A percentile compares a stretch with the other conserved stretches of the same genome.
Evolutionary conservation across 1,140 invertebrate species (phyloP).

Genomic region (Berghia stephanieae): DNA sequence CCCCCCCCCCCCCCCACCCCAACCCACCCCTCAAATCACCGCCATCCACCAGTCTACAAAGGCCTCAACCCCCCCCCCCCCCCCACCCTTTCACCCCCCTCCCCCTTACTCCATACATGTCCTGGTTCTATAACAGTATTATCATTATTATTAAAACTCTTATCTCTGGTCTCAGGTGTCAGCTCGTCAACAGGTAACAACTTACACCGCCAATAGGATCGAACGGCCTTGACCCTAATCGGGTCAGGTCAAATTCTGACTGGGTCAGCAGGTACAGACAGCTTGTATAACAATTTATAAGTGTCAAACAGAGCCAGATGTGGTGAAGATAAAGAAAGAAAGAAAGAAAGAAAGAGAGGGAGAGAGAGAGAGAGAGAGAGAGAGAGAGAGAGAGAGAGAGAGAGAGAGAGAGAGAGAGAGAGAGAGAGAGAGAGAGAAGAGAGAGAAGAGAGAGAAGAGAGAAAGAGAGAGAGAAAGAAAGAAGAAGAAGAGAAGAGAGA

Average conservation of each 20-base stretch:
- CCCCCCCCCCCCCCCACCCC: not conserved
- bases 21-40: too few species aligned
- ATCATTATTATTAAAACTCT: too few species aligned
- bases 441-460: not conserved
- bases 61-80: not conserved
- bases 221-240: too few species aligned
- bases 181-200: too few species aligned
- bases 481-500: slow-evolving; percentile 12
- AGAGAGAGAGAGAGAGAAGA: not conserved
- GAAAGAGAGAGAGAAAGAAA: slow-evolving; percentile 24
- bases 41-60: too few species aligned
- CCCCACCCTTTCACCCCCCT: not conserved
- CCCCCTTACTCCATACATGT: not conserved
- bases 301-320: not conserved
- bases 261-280: not conserved
- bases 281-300: too few species aligned
- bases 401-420: not conserved
- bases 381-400: too few species aligned
- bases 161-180: too few species aligned
- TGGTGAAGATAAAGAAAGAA: not conserved
- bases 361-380: not conserved
- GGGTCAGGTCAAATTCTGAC: too few species aligned
- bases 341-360: not conserved
- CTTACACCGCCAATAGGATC: too few species aligned
- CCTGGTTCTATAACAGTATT: too few species aligned